Evolutionary conservation across 2,113 vertebrate species (phyloP).

Genomic region (Limnothrissa miodon): DNA sequence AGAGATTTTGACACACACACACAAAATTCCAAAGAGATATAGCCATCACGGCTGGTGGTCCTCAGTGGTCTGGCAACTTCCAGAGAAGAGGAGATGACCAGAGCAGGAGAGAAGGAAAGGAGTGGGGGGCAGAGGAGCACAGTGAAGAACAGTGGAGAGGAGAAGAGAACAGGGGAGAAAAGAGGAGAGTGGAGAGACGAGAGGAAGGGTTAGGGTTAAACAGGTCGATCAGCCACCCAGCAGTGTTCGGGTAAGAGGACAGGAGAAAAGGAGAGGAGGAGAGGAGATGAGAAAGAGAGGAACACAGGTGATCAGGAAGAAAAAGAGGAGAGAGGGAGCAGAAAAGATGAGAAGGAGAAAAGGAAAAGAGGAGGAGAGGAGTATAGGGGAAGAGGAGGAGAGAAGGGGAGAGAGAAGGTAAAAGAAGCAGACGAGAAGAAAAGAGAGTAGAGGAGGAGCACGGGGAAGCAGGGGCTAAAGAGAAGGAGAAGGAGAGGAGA

Average conservation of each 20-base stretch:
- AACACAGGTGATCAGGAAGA: no score
- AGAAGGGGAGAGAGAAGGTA: constrained; percentile 50
- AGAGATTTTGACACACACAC: no score
- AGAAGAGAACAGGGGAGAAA: neutral
- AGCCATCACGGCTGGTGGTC: constrained; percentile 62
- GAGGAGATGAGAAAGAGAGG: no score
- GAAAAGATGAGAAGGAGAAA: neutral
- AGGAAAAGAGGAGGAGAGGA: neutral
- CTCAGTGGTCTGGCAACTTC: constrained; percentile 57
- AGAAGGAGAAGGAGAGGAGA: no score
- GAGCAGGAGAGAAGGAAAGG: neutral
- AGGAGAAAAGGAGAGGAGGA: constrained; percentile 28
- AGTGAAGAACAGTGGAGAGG: constrained; percentile 36
- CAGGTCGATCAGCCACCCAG: no score
- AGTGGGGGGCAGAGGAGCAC: no score
- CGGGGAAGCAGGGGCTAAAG: no score
- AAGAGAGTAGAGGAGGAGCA: no score
- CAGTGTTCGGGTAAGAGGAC: constrained; percentile 57
- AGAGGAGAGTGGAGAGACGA: neutral
- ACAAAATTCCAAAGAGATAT: constrained; percentile 23
- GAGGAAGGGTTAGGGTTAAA: no score
- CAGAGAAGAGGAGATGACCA: constrained; percentile 47
- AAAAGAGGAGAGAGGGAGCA: no score
- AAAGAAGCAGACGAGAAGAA: neutral
- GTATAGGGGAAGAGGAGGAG: constrained; percentile 1